Evolutionary conservation across 2,888 invertebrate genomes (phyloP), one percentile per base, ranked within the genome.

Genomic region (Toxonevra muliebris): DNA sequence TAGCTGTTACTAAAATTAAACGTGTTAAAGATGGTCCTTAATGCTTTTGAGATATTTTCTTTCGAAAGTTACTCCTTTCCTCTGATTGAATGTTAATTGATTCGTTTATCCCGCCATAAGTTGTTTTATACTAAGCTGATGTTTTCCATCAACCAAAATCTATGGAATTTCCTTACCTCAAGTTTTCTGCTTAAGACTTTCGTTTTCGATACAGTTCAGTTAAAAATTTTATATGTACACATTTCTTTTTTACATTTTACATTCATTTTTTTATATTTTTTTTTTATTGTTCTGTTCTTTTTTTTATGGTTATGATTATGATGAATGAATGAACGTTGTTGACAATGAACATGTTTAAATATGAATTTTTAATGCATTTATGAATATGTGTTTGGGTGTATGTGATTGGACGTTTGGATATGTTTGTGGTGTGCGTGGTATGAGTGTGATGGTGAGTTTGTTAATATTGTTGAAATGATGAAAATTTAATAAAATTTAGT

Each of bases 221-320:
- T n/a, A 45, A 42, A 30, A 4, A 30, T 4, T 30, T 4, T 4
- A 30, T 2, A 30, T 30, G n/a, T n/a, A n/a, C 30, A 30, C 30
- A 30, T 30, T 30, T 30, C 7, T 30, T 30, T n/a, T 30, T 70
- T 79, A 77, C 77, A 79, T 79, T 80, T 80, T 79, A 79, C 80
- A 76, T 80, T 80, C 78, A 76, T 74, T 79, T 78, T 75, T 77
- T 75, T 74, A 59, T 73, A 76, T 77, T 79, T 77, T 78, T 76
- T 77, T 76, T 78, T 71, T 71, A 67, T 67, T 69, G 65, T 71
- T 72, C 68, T 73, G 55, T 71, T 69, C 65, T 74, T 67, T 69
- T 63, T 71, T 74, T 77, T 79, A 65, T 69, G 78, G 77, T 81
- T 78, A 76, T 79, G 76, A 79, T 80, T 79, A 80, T 79, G 76